Conservation (phyloP, 2,888 invertebrate genomes). For the Eristalinus aeneus region DNA sequence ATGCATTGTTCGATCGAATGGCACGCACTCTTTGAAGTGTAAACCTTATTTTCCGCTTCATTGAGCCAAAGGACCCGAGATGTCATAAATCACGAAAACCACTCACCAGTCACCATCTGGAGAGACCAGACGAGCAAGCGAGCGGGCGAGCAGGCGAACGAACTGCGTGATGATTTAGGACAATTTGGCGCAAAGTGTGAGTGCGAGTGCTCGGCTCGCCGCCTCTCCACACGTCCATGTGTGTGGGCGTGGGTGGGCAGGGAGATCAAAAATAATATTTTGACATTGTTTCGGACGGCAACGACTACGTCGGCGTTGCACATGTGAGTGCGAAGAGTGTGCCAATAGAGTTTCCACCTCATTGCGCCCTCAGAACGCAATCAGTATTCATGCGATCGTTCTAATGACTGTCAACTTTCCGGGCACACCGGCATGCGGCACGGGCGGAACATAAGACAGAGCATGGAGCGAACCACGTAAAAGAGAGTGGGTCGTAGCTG, state of each 20-base stretch:
- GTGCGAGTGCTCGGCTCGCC: not conserved
- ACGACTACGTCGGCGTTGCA: conserved; percentile 8
- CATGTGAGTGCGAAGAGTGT: not conserved
- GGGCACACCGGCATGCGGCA: not conserved
- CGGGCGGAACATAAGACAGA: not conserved
- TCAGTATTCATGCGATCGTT: conserved; percentile 61
- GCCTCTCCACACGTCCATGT: not conserved
- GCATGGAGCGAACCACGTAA: too few species aligned
- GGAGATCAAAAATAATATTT: conserved; percentile 45
- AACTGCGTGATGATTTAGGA: conserved; percentile 31
- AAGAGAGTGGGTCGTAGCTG: not conserved
- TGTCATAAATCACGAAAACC: conserved; percentile 61
- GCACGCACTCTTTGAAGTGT: conserved; percentile 67
- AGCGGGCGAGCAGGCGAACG: conserved; percentile 17
- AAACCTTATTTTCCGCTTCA: conserved; percentile 69
- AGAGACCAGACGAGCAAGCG: conserved; percentile 12
- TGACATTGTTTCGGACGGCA: conserved; percentile 43
- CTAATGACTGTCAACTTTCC: conserved; percentile 46
- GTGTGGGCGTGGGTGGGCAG: conserved; percentile 1
- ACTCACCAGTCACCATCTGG: conserved; percentile 58
- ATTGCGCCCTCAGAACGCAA: conserved; percentile 41
- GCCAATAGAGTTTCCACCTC: conserved; percentile 46
- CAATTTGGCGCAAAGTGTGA: conserved; percentile 29
- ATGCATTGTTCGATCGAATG: conserved; percentile 32
- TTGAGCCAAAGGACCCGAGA: conserved; percentile 57